A percentile compares a stretch with the other conserved stretches of the same genome.
Conservation (phyloP, 2,113 vertebrate genomes). For the Campylorhamphus procurvoides region DNA sequence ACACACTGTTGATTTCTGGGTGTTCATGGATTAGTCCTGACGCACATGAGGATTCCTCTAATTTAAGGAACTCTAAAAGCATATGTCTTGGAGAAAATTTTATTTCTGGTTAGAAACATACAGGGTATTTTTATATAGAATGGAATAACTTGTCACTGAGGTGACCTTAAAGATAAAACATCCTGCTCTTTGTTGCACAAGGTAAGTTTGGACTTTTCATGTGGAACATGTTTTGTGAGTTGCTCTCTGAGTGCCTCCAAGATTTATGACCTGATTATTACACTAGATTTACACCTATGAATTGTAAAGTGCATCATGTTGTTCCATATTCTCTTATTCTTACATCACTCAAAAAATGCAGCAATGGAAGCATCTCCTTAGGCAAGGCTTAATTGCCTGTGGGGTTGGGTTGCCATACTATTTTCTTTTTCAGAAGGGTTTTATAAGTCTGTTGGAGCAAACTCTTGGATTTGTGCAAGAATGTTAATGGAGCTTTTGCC, state of each 20-base stretch:
- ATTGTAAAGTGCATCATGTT: neutral
- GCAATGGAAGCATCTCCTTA: neutral
- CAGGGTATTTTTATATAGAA: neutral
- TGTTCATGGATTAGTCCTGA: neutral
- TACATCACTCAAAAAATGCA: neutral
- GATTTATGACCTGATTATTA: constrained; percentile 2
- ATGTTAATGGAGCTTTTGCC: neutral
- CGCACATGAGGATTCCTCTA: neutral
- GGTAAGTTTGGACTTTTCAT: neutral
- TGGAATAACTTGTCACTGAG: neutral
- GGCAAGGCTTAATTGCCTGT: neutral
- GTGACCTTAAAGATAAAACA: neutral
- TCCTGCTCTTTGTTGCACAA: neutral
- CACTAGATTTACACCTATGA: neutral
- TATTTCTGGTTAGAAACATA: neutral
- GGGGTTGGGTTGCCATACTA: neutral
- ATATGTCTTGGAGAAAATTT: neutral
- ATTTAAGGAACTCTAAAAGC: neutral
- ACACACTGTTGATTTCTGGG: neutral
- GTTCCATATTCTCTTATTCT: neutral
- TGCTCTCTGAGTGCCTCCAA: neutral
- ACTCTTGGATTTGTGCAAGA: neutral
- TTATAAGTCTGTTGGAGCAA: neutral
- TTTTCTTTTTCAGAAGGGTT: neutral
- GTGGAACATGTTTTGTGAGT: neutral